Conservation (phyloP, 2,113 vertebrate genomes). For the Forbesichthys agassizii region DNA sequence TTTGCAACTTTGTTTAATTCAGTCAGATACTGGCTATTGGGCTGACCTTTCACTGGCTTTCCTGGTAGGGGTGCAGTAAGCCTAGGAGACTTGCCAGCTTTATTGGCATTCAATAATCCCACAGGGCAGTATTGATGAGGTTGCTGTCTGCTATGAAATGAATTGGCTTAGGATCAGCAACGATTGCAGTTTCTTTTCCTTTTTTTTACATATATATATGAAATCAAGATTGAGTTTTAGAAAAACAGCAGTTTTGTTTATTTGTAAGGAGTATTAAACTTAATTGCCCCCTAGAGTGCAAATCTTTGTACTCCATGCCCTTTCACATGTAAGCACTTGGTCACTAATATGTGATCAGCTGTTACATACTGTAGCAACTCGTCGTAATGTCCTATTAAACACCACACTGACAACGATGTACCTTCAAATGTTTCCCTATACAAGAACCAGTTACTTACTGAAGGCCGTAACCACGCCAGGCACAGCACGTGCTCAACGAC, state of each 20-base stretch:
- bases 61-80: slow-evolving; percentile 55
- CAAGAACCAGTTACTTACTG: too few species aligned
- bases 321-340: too few species aligned
- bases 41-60: slow-evolving; percentile 72
- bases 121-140: slow-evolving; percentile 66
- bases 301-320: too few species aligned
- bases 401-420: too few species aligned
- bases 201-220: slow-evolving; percentile 45
- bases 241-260: slow-evolving; percentile 19
- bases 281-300: too few species aligned
- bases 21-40: slow-evolving; percentile 68
- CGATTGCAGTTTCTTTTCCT: slow-evolving; percentile 21
- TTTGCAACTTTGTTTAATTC: slow-evolving; percentile 78
- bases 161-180: slow-evolving; percentile 41
- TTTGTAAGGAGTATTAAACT: too few species aligned
- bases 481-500: too few species aligned
- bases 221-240: slow-evolving; percentile 44
- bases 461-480: too few species aligned
- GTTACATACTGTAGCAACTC: too few species aligned
- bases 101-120: slow-evolving; percentile 71
- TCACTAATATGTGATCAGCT: too few species aligned
- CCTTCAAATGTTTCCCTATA: too few species aligned
- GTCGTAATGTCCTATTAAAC: too few species aligned
- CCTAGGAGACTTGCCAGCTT: slow-evolving; percentile 53
- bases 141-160: slow-evolving; percentile 64